Base-by-base conservation (phyloP, 2,888 invertebrate species). In the Euzophera pinguis region DNA sequence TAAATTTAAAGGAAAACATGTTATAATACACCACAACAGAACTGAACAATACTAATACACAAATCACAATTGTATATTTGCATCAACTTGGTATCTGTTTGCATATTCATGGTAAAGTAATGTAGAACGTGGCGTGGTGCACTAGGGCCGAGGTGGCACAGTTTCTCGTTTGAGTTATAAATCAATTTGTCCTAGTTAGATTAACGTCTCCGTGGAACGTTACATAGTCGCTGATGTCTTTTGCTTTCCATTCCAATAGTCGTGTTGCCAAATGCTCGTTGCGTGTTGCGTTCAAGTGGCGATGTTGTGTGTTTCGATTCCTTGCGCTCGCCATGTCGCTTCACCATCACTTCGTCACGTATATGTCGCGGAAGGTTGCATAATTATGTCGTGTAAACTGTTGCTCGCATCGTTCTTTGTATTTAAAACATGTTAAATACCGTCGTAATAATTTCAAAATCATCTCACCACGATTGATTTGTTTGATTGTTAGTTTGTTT, bases 161-260 rank as follows among this genome's bases (percentile, higher is more conserved):
- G 84, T 85, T 87, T 85, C 83, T 84, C 79, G 80, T 82, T 84
- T 74, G 71, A 81, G 76, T 77, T 83, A 78, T 87, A 85, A 89
- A 84, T 86, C 82, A 84, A 81, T 84, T 75, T 78, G 85, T 80
- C 81, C 84, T 72, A 82, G 84, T 81, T 87, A 83, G 82, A 86
- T 84, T 81, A 83, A 73, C 69, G 75, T 81, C 74, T 78, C 69
- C 73, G 76, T 75, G 71, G 71, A 64, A 65, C 66, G 73, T 74
- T 76, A 70, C 75, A 73, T 65, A 69, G 71, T 62, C 70, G 71
- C 75, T 71, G 73, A 76, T 76, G 75, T 77, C 73, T 78, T 47
- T 78, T 75, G 80, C 79, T 86, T 86, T 87, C 84, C 75, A 84
- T 81, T 51, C 43, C 43, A 50, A 50, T 74, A 63, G 62, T 62